phyloP scores from a whole-genome alignment of 2,797 vertebrate species.

The Macropus fuliginosus region DNA sequence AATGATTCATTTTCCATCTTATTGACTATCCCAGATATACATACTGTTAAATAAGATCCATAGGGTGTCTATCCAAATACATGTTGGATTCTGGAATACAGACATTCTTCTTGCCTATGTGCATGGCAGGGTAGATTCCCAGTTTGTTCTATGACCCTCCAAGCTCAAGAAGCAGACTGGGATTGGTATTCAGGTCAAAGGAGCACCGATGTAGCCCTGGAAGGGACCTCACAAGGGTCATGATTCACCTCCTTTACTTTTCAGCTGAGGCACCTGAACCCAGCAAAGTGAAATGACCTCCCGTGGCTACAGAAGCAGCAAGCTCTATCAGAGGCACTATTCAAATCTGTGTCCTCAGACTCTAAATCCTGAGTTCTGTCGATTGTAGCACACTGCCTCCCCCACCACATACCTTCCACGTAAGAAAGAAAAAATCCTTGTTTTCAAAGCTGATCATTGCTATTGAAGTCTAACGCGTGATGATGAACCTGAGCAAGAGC shows the following conservation, averaged over 20 bases:
- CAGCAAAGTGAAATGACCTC: background rate
- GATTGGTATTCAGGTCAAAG: background rate
- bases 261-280: background rate
- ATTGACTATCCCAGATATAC: background rate
- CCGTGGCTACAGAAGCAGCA: background rate
- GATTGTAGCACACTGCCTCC: background rate
- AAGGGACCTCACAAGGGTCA: background rate
- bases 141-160: background rate
- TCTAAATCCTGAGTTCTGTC: background rate
- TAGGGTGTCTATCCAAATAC: background rate
- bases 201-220: background rate
- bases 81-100: background rate
- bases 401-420: background rate
- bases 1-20: background rate
- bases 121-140: background rate
- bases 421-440: conserved; percentile 2
- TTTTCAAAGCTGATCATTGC: background rate
- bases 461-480: background rate
- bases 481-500: background rate
- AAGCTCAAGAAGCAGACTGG: background rate
- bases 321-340: background rate
- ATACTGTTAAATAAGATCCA: background rate
- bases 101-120: background rate
- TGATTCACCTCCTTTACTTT: background rate
- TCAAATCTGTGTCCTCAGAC: background rate